A percentile compares a stretch with the other conserved stretches of the same genome.
Conservation (phyloP, 2,113 vertebrate genomes). For the Ameiurus melas region DNA sequence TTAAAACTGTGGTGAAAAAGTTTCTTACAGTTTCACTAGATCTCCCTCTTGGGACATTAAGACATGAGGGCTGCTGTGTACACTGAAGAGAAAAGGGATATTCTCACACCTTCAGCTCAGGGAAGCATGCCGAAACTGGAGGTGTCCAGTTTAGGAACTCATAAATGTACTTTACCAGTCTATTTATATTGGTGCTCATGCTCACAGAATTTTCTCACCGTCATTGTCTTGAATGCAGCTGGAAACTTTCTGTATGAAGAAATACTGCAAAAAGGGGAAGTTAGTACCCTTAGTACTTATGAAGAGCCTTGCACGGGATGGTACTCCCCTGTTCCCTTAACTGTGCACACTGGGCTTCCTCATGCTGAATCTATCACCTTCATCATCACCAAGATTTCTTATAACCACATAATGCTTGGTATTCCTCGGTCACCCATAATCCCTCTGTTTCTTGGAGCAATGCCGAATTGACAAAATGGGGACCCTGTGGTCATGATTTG, state of each 20-base stretch:
- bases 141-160: background rate
- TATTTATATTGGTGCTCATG: background rate
- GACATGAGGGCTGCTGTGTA: background rate
- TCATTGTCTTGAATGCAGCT: background rate
- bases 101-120: background rate
- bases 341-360: background rate
- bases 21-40: background rate
- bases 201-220: background rate
- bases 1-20: background rate
- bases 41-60: background rate
- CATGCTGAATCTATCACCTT: background rate
- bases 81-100: background rate
- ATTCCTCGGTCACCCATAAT: background rate
- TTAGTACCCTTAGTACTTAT: background rate
- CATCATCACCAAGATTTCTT: background rate
- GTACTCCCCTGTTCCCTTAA: background rate
- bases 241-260: background rate
- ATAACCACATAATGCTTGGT: background rate
- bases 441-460: background rate
- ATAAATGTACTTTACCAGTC: background rate
- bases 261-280: background rate
- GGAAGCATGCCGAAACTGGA: too few species aligned
- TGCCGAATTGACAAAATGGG: too few species aligned
- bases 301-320: background rate
- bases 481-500: background rate